Evolutionary conservation across 1,140 invertebrate species (phyloP), one percentile per base, ranked within the genome.

Genomic region (Orius insidiosus): DNA sequence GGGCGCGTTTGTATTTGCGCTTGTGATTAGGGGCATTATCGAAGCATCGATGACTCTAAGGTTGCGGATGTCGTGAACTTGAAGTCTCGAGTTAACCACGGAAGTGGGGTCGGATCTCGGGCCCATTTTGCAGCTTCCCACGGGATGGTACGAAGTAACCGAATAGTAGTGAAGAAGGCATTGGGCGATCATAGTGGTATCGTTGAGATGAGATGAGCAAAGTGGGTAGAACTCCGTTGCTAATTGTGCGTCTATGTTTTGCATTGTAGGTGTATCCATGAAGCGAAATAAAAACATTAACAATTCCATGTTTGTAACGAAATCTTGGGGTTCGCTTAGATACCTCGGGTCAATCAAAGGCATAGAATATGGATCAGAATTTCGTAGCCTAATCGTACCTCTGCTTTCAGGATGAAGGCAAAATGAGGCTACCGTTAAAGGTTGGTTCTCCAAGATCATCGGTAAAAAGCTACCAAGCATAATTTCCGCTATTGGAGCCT

Each of bases 71-170:
- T 51, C 53, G 18, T 54, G 48, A 4, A 54, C 53, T 40, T 31
- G 15, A 5, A 54, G 51, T 8, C 46, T 11, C 6, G 53, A 74
- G 62, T 93, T 86, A 0, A 93, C 87, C 0, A 93, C 89, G 0
- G 85, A 83, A 7, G 76, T 73, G 3, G 71, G 65, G 59, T 88
- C 84, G 1, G 6, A 30, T 1, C 43, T 3, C 1, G 53, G 53
- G 10, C 78, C 79, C 68, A 85, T 79, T 49, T 70, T 69, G 57
- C 78, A 85, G 35, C 81, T 86, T 16, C 82, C 79, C 10, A 72
- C 69, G 11, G 78, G 78, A 65, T 84, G 80, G 59, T 76, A 80
- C 14, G 67, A 68, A 1, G 75, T 76, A 51, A 65, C 56, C 30
- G 63, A 67, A 45, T 70, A 56, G 55, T 70, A 63, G 34, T 60